Evolutionary conservation across 2,113 vertebrate species (phyloP).

Genomic region (Anarhynchus alexandrinus): DNA sequence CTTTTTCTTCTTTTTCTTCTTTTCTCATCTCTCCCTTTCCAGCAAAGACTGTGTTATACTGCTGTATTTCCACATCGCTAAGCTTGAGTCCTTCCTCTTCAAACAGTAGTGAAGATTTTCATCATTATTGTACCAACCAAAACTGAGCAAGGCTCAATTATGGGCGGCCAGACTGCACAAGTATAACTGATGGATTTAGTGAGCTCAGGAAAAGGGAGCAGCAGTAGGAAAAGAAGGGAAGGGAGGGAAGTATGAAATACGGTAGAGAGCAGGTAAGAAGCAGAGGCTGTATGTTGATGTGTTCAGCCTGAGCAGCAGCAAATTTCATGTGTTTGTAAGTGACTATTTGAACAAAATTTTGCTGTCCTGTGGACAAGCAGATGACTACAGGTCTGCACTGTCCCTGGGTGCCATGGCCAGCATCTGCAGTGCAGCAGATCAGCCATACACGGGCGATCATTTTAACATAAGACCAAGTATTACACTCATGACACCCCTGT

Average conservation of each 20-base stretch:
- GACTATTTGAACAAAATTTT: background rate
- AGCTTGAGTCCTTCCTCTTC: background rate
- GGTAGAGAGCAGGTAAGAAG: background rate
- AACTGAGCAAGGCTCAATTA: background rate
- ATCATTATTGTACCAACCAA: background rate
- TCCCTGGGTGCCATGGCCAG: background rate
- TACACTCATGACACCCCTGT: rapidly evolving
- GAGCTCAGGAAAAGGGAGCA: background rate
- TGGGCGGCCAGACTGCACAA: background rate
- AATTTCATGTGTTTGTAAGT: background rate
- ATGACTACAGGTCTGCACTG: background rate
- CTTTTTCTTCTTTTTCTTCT: background rate
- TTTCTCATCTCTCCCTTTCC: background rate
- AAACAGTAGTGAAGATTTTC: background rate
- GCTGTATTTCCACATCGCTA: background rate
- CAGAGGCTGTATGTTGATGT: background rate
- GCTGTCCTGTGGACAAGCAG: background rate
- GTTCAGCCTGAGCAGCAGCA: background rate
- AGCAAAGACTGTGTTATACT: background rate
- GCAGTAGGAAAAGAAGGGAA: background rate
- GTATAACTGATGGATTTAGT: background rate
- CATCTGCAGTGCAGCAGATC: background rate
- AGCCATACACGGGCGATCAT: rapidly evolving
- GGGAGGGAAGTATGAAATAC: background rate
- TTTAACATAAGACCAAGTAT: background rate